Conservation (phyloP, 2,113 vertebrate species). For the Hemiprocne comata region DNA sequence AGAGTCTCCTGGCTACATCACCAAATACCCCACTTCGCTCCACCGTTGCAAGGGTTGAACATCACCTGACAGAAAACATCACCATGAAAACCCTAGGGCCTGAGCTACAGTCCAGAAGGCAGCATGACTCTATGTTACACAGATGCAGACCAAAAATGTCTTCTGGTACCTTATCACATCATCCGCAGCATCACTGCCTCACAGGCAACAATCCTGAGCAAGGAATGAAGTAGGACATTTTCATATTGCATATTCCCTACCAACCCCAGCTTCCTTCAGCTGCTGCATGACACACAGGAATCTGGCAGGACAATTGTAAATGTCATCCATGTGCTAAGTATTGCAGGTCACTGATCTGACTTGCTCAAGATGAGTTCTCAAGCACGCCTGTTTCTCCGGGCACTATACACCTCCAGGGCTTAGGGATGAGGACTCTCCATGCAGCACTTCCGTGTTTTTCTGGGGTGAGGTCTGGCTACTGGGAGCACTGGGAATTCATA, state of each 20-base stretch:
- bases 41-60: accelerated
- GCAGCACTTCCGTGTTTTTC: not conserved
- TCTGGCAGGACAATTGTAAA: not conserved
- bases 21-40: not conserved
- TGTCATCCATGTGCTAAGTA: not conserved
- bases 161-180: not conserved
- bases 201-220: not conserved
- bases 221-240: not conserved
- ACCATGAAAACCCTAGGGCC: not conserved
- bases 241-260: not conserved
- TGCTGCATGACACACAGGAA: not conserved
- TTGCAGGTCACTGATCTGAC: not conserved
- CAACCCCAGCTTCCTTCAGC: not conserved
- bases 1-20: not conserved
- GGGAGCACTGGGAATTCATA: not conserved
- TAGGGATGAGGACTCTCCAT: not conserved
- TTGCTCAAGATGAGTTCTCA: not conserved
- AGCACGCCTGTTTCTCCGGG: accelerated
- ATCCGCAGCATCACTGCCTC: not conserved
- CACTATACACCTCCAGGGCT: not conserved
- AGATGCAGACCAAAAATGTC: not conserved
- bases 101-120: not conserved
- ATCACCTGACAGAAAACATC: not conserved
- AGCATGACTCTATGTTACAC: not conserved
- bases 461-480: not conserved